Evolutionary conservation across 2,888 invertebrate species (phyloP), one percentile per base, ranked within the genome.

Genomic region (Pristionchus fissidentatus): DNA sequence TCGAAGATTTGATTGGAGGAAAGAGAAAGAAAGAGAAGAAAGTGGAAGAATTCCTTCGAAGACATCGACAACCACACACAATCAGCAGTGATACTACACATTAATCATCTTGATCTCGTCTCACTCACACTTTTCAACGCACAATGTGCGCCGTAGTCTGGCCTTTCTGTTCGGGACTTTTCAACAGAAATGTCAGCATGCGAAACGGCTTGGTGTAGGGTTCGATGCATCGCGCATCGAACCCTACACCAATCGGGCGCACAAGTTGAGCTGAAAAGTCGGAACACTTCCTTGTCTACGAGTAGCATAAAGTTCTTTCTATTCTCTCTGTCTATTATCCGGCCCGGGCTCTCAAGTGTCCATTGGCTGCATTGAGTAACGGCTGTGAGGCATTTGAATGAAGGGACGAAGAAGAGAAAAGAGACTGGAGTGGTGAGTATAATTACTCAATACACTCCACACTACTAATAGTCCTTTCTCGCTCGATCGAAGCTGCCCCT

Each of bases 1-100:
- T 90, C 66, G 70, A 82, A 3, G 82, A 82, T 57, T 15, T 82
- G 8, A 41, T 22, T 32, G 52, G 70, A 46, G 70, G 66, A 49
- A 70, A 80, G 32, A 43, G 32, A 35, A 78, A 78, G 78, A 78
- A 78, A 26, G 55, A 55, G 38, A 41, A 78, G 52, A 52, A 78
- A 55, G 38, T 41, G 22, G 55, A 55, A 52, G 78, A 78, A 35
- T 55, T 78, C 15, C 55, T 78, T 22, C 52, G 78, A 26, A 32
- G 78, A 15, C 78, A 78, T 38, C 78, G 78, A 10, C 75, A 75
- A 35, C 75, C 75, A 2, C 75, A 75, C 19, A 75, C 75, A 29
- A 75, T 75, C 26, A 75, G 75, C 29, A 29, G 35, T 8, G 19
- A n/a, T 26, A 75, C 75, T 46, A 15, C 46, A 43, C 13, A 49